These are phyloP conservation scores for Melanostoma mellinum DNA, from an alignment of 2,888 invertebrate genomes.

Conservation along the genomic window DNA sequence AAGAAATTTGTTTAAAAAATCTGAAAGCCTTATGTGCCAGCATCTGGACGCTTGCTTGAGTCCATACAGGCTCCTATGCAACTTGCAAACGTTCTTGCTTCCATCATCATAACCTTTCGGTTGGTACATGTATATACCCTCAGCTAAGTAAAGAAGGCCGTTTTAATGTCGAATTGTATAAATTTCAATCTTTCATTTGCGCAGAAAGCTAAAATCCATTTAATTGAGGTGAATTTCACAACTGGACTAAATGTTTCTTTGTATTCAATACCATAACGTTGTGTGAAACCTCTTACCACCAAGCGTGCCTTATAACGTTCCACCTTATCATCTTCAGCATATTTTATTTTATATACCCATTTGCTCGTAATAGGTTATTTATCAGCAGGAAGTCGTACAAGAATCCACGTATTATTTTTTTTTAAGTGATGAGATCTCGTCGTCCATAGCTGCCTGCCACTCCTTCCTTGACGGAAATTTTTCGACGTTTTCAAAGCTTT, in stretches of 20 bases:
- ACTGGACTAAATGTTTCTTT: conserved; percentile 75
- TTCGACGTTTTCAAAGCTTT: background rate
- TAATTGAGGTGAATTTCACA: conserved; percentile 72
- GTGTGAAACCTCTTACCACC: conserved; percentile 66
- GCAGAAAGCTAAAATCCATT: conserved; percentile 66
- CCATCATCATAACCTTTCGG: conserved; percentile 62
- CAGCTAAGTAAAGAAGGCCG: conserved; percentile 43
- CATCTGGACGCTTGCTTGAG: conserved; percentile 32
- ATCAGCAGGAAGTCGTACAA: conserved; percentile 42
- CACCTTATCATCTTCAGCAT: conserved; percentile 6
- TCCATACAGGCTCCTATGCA: conserved; percentile 57
- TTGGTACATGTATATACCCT: conserved; percentile 54
- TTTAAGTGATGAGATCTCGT: conserved; percentile 57
- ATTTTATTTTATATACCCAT: conserved; percentile 70
- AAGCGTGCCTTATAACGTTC: conserved; percentile 62
- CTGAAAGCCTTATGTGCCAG: conserved; percentile 30
- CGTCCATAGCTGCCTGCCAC: conserved; percentile 71
- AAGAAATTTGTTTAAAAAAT: background rate
- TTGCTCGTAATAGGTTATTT: conserved; percentile 48
- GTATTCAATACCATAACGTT: conserved; percentile 71
- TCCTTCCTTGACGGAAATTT: conserved; percentile 5
- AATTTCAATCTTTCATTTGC: conserved; percentile 13
- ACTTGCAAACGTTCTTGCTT: conserved; percentile 49
- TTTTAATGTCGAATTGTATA: conserved; percentile 36
- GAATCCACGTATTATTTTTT: conserved; percentile 62